Evolutionary conservation across 2,113 vertebrate genomes (phyloP), one percentile per base, ranked within the genome.

Genomic region (Oryzias curvinotus): DNA sequence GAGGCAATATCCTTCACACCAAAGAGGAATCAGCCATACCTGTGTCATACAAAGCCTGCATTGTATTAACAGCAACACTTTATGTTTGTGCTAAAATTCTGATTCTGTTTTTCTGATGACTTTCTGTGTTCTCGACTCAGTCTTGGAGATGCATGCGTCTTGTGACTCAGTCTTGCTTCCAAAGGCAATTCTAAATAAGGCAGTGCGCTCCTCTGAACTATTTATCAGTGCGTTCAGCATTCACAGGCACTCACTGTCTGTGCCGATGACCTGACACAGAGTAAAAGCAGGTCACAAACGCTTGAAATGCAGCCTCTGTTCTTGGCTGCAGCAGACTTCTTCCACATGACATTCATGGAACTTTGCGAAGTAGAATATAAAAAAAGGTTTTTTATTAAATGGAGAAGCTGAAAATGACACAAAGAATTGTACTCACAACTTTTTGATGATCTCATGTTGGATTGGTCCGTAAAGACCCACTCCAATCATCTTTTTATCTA

Each of bases 131-230:
- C 36, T 12, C 8, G 8, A 12, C 36, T 12, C 62, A 80, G 17
- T 68, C 61, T 21, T n/a, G 52, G 66, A 75, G 44, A 64, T 48
- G 53, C 52, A 3, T 28, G 4, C 7, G 77, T 55, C 78, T 69
- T 62, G 77, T 88, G 88, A 88, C 78, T 88, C 88, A 85, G 54
- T 59, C 16, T 15, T 16, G 44, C 42, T 52, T 68, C 47, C 25
- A 28, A 54, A 57, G 45, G 65, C 23, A 68, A 63, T 25, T 77
- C 88, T 87, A 88, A 88, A 88, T 83, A 90, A 84, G 87, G 86
- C 57, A 64, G 65, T 36, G 71, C 28, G 23, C 14, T 50, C 68
- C 62, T 61, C 67, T 4, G 65, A 52, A 36, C 21, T 26, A 18
- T 65, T 82, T 75, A 79, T 81, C 63, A 65, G 63, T 6, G n/a